Conservation (phyloP, 2,888 invertebrate species). For the Hemistola chrysoprasaria region DNA sequence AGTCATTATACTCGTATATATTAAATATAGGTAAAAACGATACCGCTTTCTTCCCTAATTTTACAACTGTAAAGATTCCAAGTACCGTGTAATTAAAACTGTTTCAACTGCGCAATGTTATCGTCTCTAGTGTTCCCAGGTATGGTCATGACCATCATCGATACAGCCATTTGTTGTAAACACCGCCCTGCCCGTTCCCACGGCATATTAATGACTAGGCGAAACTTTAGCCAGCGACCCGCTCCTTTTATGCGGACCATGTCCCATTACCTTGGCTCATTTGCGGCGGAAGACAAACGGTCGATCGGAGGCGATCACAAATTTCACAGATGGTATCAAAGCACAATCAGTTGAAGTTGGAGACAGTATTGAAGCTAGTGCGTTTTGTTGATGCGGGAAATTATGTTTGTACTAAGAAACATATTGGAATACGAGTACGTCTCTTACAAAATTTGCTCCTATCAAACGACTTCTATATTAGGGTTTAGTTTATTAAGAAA, state of each 20-base stretch:
- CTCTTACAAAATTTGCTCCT: too few relatives aligned
- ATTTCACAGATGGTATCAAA: slow-evolving; percentile 76
- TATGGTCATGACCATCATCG: slow-evolving; percentile 22
- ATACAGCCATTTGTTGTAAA: slow-evolving; percentile 29
- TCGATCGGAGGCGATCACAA: slow-evolving; percentile 70
- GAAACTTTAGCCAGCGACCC: slow-evolving; percentile 61
- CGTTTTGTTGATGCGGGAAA: too few relatives aligned
- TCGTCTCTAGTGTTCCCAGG: slow-evolving; percentile 5
- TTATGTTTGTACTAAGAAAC: too few relatives aligned
- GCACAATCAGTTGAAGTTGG: slow-evolving; percentile 18
- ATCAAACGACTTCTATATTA: too few relatives aligned
- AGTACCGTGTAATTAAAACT: too few relatives aligned
- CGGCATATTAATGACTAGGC: slow-evolving; percentile 75
- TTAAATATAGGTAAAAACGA: too few relatives aligned
- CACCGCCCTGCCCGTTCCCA: slow-evolving; percentile 54
- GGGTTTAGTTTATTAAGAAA: too few relatives aligned
- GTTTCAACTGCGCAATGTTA: too few relatives aligned
- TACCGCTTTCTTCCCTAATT: too few relatives aligned
- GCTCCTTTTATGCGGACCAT: slow-evolving; percentile 64
- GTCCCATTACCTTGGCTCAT: slow-evolving; percentile 71
- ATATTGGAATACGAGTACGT: too few relatives aligned
- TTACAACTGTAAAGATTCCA: too few relatives aligned
- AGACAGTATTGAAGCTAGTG: slow-evolving; percentile 8
- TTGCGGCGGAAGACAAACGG: slow-evolving; percentile 78
- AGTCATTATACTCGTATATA: too few relatives aligned